Evolutionary conservation across 2,797 vertebrate genomes (phyloP).

Genomic region (Thripadectes ignobilis): DNA sequence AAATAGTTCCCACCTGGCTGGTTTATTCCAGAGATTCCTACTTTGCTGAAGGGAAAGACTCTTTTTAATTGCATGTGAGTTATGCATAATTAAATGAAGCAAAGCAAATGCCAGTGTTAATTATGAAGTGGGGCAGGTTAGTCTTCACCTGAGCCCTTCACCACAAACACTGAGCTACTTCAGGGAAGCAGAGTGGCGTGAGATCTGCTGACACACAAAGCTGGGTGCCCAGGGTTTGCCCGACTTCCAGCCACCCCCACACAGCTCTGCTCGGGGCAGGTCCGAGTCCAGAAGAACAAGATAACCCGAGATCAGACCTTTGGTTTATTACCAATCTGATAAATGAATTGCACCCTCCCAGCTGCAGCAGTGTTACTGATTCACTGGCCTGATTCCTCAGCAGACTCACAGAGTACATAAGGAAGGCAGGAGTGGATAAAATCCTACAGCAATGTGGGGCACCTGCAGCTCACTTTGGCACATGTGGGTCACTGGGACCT

Average conservation of each 20-base stretch:
- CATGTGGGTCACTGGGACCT: rapidly evolving
- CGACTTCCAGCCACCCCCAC: not conserved
- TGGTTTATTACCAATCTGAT: not conserved
- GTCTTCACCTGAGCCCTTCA: not conserved
- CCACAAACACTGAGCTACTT: not conserved
- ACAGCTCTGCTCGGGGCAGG: not conserved
- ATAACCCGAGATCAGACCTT: not conserved
- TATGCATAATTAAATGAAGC: not conserved
- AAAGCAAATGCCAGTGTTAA: not conserved
- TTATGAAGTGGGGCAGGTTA: not conserved
- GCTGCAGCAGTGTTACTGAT: not conserved
- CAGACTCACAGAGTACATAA: rapidly evolving
- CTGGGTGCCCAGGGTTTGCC: not conserved
- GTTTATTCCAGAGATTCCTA: conserved; percentile 10
- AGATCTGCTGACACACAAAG: not conserved
- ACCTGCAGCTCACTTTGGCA: rapidly evolving
- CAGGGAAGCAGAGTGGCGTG: not conserved
- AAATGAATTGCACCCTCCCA: not conserved
- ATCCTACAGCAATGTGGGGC: not conserved
- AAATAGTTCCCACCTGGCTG: not conserved
- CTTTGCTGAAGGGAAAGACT: not conserved
- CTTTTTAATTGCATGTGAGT: not conserved
- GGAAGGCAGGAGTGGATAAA: not conserved
- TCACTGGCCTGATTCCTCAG: rapidly evolving
- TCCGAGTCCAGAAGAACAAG: not conserved